phyloP scores from a whole-genome alignment of 2,888 invertebrate genomes.

The Fragum fragum region DNA sequence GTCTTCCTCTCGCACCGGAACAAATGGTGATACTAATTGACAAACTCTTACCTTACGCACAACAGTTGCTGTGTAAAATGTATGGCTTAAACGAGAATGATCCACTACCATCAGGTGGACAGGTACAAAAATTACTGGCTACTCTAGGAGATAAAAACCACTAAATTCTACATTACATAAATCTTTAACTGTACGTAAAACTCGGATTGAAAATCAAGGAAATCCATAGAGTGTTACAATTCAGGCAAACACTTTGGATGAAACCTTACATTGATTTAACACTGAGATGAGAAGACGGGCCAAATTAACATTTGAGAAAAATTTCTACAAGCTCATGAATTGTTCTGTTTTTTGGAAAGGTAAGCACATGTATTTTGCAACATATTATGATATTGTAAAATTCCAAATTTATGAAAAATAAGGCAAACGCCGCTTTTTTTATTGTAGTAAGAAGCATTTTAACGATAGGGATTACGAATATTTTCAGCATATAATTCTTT shows the following conservation, averaged over 20 bases:
- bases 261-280: constrained; percentile 23
- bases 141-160: constrained; percentile 17
- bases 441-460: too few relatives aligned
- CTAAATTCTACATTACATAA: constrained; percentile 76
- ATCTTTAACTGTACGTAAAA: constrained; percentile 78
- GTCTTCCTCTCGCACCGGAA: constrained; percentile 35
- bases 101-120: constrained; percentile 2
- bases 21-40: constrained; percentile 7
- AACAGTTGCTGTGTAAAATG: constrained; percentile 28
- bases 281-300: constrained; percentile 29
- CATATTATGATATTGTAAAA: not conserved
- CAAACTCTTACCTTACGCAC: constrained; percentile 31
- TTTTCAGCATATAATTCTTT: not conserved
- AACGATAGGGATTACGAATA: not conserved
- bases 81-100: constrained; percentile 32
- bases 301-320: constrained; percentile 28
- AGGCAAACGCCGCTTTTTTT: too few relatives aligned
- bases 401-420: too few relatives aligned
- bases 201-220: constrained; percentile 75
- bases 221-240: constrained; percentile 12
- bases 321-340: constrained; percentile 42
- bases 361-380: constrained; percentile 9
- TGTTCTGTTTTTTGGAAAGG: constrained; percentile 38
- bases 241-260: constrained; percentile 23
- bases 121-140: constrained; percentile 10